These are phyloP conservation scores for Candoia aspera DNA, from an alignment of 2,113 vertebrate genomes.

Conservation along the genomic window DNA sequence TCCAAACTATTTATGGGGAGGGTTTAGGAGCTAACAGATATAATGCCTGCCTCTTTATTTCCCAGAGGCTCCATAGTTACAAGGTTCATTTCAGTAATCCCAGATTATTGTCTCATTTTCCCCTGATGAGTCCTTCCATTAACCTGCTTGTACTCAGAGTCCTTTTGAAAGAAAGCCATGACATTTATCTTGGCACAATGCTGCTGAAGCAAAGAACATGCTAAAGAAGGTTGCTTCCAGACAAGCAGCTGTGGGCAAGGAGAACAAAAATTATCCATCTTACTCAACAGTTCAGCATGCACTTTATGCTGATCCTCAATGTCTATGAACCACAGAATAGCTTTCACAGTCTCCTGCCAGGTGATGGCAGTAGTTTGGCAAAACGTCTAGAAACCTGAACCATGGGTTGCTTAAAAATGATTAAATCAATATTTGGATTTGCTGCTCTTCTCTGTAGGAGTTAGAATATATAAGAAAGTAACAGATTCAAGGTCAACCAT, in stretches of 20 bases:
- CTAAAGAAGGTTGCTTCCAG: slow-evolving; percentile 28
- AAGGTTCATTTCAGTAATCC: slow-evolving; percentile 61
- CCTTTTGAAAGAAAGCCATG: slow-evolving; percentile 37
- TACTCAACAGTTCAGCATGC: slow-evolving; percentile 5
- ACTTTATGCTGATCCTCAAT: fast-evolving
- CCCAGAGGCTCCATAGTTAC: slow-evolving; percentile 61
- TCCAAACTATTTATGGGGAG: slow-evolving; percentile 62
- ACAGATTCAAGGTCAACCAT: background rate
- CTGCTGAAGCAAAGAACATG: slow-evolving; percentile 15
- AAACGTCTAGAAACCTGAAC: background rate
- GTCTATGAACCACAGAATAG: background rate
- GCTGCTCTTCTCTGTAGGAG: background rate
- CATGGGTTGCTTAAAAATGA: background rate
- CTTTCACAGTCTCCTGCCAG: background rate
- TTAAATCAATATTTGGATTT: background rate
- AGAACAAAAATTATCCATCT: slow-evolving; percentile 8
- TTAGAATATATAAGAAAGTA: background rate
- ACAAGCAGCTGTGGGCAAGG: background rate
- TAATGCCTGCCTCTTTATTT: slow-evolving; percentile 55
- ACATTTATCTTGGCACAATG: slow-evolving; percentile 25
- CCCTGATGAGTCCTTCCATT: slow-evolving; percentile 54
- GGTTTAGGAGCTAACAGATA: slow-evolving; percentile 58
- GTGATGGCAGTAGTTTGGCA: background rate
- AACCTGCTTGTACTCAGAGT: slow-evolving; percentile 37
- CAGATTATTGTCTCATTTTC: slow-evolving; percentile 62